Conservation (phyloP, 2,888 invertebrate species). For the Cenopis cana region DNA sequence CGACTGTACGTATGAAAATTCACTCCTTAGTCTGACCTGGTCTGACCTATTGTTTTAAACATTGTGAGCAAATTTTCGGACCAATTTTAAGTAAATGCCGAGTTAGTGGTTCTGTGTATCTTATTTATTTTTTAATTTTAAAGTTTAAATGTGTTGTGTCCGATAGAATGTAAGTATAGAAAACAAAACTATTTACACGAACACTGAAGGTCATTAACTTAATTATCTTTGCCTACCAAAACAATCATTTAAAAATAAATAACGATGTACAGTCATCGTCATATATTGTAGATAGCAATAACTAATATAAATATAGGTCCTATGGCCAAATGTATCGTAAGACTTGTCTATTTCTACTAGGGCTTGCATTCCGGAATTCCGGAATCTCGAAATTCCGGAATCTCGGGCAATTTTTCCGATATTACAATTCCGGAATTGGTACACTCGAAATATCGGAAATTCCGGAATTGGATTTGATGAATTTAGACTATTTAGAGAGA, state of each 20-base stretch:
- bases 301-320: too few species aligned
- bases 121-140: constrained; percentile 50
- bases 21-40: neutral
- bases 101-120: constrained; percentile 52
- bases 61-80: constrained; percentile 62
- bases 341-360: too few species aligned
- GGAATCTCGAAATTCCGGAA: too few species aligned
- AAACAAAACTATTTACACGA: neutral
- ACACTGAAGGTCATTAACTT: constrained; percentile 1
- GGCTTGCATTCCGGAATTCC: too few species aligned
- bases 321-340: too few species aligned
- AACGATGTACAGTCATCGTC: too few species aligned
- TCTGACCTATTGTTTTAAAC: constrained; percentile 41
- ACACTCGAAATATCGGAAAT: too few species aligned
- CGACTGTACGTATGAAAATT: constrained; percentile 7
- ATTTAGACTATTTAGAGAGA: too few species aligned
- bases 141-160: constrained; percentile 59
- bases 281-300: too few species aligned
- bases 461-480: too few species aligned
- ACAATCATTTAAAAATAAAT: neutral
- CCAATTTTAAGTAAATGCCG: constrained; percentile 79
- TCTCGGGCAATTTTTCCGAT: too few species aligned
- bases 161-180: constrained; percentile 45
- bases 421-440: too few species aligned
- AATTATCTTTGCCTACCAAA: neutral